These are phyloP conservation scores for Paratilapia polleni DNA, from an alignment of 2,113 vertebrate species.

Conservation along the genomic window DNA sequence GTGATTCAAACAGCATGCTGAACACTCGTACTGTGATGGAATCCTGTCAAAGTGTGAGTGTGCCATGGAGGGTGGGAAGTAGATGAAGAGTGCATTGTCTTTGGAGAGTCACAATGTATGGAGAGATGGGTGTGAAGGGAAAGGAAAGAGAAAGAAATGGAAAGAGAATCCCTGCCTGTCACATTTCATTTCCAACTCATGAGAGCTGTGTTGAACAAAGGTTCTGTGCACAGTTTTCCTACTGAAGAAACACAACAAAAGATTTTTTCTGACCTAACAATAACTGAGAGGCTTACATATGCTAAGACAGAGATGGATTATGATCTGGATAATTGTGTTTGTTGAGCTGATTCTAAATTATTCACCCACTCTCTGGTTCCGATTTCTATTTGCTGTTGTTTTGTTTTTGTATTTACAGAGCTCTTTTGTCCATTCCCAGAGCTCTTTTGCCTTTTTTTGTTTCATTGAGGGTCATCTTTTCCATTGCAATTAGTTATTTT, in stretches of 20 bases:
- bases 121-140: slow-evolving; percentile 38
- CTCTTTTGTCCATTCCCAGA: slow-evolving; percentile 33
- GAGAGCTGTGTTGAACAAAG: slow-evolving; percentile 29
- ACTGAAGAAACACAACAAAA: slow-evolving; percentile 9
- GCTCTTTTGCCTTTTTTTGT: slow-evolving; percentile 33
- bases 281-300: slow-evolving; percentile 15
- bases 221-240: slow-evolving; percentile 12
- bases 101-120: not conserved
- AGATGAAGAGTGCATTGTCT: slow-evolving; percentile 61
- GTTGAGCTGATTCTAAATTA: slow-evolving; percentile 49
- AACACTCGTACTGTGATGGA: slow-evolving; percentile 56
- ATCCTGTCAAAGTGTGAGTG: slow-evolving; percentile 41
- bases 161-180: slow-evolving; percentile 42
- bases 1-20: slow-evolving; percentile 45
- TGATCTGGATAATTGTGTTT: slow-evolving; percentile 23
- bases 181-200: slow-evolving; percentile 59
- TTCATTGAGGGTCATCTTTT: slow-evolving; percentile 53
- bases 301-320: slow-evolving; percentile 27
- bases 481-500: slow-evolving; percentile 61
- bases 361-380: slow-evolving; percentile 29
- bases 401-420: slow-evolving; percentile 14
- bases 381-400: not conserved
- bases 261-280: slow-evolving; percentile 21
- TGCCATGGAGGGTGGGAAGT: slow-evolving; percentile 48
- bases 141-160: slow-evolving; percentile 26